These are phyloP conservation scores for Anagyrus pseudococci DNA, from an alignment of 2,888 invertebrate genomes.

Conservation along the genomic window DNA sequence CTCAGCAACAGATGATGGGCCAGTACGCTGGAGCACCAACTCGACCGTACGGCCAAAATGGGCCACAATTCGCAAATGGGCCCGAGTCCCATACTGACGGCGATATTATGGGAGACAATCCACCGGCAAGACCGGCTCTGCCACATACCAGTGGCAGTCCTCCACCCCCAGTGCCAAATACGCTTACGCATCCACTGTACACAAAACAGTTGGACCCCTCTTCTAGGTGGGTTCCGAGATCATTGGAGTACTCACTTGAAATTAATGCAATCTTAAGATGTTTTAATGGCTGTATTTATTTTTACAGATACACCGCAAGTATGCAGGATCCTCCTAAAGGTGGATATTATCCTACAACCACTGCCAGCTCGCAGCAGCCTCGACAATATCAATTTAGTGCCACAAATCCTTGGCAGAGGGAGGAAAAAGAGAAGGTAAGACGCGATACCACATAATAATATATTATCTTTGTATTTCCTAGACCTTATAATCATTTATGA, in stretches of 20 bases:
- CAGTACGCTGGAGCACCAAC: constrained; percentile 36
- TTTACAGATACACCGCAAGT: constrained; percentile 71
- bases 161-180: constrained; percentile 74
- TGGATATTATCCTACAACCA: constrained; percentile 68
- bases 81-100: constrained; percentile 38
- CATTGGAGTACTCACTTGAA: background rate
- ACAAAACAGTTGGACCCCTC: constrained; percentile 51
- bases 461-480: too few relatives aligned
- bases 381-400: constrained; percentile 62
- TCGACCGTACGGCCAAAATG: constrained; percentile 44
- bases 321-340: constrained; percentile 77
- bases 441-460: too few relatives aligned
- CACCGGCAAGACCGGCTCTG: constrained; percentile 58
- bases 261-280: too few relatives aligned
- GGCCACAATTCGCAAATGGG: constrained; percentile 44
- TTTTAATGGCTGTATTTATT: constrained; percentile 1
- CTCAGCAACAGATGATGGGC: constrained; percentile 41
- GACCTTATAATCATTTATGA: too few relatives aligned
- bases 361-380: constrained; percentile 58
- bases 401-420: constrained; percentile 90
- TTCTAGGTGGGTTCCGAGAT: constrained; percentile 45
- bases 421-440: constrained; percentile 83
- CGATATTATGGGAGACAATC: constrained; percentile 43
- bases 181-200: constrained; percentile 75
- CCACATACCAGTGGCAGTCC: constrained; percentile 61